Evolutionary conservation across 2,888 invertebrate species (phyloP).

Genomic region (Apotomis turbidana): DNA sequence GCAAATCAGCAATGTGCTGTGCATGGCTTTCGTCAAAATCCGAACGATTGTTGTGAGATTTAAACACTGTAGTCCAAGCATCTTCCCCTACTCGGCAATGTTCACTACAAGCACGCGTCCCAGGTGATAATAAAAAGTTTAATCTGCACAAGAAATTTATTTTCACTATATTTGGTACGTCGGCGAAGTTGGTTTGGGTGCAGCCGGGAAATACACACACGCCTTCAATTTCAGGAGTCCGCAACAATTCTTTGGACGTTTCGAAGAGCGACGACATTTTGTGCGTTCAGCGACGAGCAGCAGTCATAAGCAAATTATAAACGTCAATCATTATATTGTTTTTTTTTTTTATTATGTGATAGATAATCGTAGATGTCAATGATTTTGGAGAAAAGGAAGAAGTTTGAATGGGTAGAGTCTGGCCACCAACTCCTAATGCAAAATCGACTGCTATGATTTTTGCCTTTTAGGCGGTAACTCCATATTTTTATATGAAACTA

Average conservation of each 20-base stretch:
- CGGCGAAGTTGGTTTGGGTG: constrained; percentile 2
- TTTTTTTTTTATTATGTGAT: constrained; percentile 5
- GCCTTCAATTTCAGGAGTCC: constrained; percentile 11
- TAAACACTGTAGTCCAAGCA: constrained; percentile 9
- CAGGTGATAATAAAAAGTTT: constrained; percentile 13
- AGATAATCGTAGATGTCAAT: constrained; percentile 3
- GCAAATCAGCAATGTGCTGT: constrained; percentile 7
- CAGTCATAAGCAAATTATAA: constrained; percentile 15
- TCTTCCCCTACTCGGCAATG: constrained; percentile 13
- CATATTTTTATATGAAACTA: too few species aligned
- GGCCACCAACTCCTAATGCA: too few species aligned
- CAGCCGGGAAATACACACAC: constrained; percentile 14
- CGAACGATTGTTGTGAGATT: constrained; percentile 1
- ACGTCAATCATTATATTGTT: constrained; percentile 14
- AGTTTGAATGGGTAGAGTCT: neutral
- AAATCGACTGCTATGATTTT: too few species aligned
- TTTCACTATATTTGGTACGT: constrained; percentile 1
- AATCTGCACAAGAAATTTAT: constrained; percentile 8
- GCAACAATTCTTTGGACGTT: constrained; percentile 11
- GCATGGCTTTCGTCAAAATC: constrained; percentile 8
- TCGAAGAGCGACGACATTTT: constrained; percentile 8
- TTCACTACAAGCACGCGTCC: constrained; percentile 13
- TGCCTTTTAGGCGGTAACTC: too few species aligned
- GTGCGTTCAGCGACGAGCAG: constrained; percentile 5
- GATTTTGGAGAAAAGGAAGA: constrained; percentile 8